These are phyloP conservation scores for Drosophila sulfurigaster DNA, from an alignment of 1,140 invertebrate species.

Conservation along the genomic window DNA sequence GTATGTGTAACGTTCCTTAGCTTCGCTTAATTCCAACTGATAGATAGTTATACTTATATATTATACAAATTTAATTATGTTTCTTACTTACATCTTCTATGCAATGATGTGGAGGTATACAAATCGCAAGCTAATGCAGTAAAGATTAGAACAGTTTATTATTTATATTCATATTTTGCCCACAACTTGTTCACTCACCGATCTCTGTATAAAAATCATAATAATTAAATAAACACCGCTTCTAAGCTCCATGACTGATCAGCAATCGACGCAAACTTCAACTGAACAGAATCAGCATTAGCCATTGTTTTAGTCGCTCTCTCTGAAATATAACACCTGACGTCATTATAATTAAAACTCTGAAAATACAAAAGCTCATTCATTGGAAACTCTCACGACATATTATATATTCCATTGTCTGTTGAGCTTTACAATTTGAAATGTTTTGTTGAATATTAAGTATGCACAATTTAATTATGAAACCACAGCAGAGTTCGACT, in stretches of 20 bases:
- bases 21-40: constrained; percentile 63
- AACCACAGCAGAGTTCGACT: background rate
- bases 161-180: background rate
- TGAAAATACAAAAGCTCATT: constrained; percentile 40
- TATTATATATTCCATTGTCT: constrained; percentile 1
- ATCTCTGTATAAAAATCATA: constrained; percentile 1
- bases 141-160: background rate
- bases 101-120: constrained; percentile 61
- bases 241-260: constrained; percentile 30
- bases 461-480: background rate
- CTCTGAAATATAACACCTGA: constrained; percentile 13
- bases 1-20: constrained; percentile 58
- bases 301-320: constrained; percentile 10
- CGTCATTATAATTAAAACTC: constrained; percentile 47
- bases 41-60: background rate
- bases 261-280: constrained; percentile 29
- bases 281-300: constrained; percentile 25
- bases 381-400: constrained; percentile 42
- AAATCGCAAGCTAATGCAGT: constrained; percentile 47
- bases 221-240: constrained; percentile 2
- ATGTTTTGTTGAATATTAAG: background rate
- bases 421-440: background rate
- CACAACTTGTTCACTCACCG: constrained; percentile 15
- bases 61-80: background rate
- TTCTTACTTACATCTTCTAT: constrained; percentile 67